Evolutionary conservation across 2,797 vertebrate species (phyloP), one percentile per base, ranked within the genome.

Genomic region (Enteromius thamalakanensis): DNA sequence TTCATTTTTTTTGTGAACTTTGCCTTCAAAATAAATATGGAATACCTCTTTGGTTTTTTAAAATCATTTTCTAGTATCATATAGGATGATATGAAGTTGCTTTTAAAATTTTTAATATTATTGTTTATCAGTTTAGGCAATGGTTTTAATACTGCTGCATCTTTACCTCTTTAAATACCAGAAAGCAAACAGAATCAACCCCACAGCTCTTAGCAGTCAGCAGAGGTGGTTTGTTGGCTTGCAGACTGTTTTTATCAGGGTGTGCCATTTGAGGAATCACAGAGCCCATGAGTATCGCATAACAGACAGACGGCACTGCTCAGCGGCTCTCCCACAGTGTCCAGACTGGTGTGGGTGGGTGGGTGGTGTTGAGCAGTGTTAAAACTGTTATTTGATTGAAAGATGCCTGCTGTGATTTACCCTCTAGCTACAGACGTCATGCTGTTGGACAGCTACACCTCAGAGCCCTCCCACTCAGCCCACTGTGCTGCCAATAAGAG

Each of bases 341-440:
- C 81, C 81, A 77, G 53, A 75, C 72, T 76, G 85, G 42, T 51
- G 77, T 78, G 65, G 82, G 82, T 78, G 65, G 82, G 82, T 78
- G 80, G 68, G 49, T 80, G 76, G 10, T n/a, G 58, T 60, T 53
- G 40, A 49, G 5, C 45, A 29, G 64, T 82, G 68, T 74, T 72
- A 79, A 78, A 62, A 76, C 42, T 53, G 53, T 37, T 74, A 76
- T 79, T 82, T 77, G 55, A 85, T 70, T 70, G 45, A 55, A 21
- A 77, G 45, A 85, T 77, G 49, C 65, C 77, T 32, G 53, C 40
- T 84, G 51, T 85, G 83, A 77, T 69, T 68, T 76, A 51, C 26
- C 53, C 26, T 79, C 34, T 87, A 99, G 98, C 97, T 86, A 99
- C 98, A 40, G 98, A 99, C 0, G 92, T 96, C 90, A 97, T 99